phyloP scores from a whole-genome alignment of 2,888 invertebrate genomes.

The Danaus chrysippus region DNA sequence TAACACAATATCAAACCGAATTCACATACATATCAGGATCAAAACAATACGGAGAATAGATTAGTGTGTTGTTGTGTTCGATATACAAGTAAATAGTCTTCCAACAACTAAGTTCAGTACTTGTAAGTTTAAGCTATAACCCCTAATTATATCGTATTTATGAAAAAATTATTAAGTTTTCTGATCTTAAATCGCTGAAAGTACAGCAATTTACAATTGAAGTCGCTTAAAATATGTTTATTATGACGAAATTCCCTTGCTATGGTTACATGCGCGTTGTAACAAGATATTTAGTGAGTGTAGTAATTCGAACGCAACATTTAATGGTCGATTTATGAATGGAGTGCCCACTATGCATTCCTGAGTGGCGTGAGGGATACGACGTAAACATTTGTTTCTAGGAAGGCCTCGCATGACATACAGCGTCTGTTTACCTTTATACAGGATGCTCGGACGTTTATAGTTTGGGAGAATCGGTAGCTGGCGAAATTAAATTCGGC shows the following conservation, averaged over 20 bases:
- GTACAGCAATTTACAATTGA: no score
- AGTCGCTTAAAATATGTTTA: no score
- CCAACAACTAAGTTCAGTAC: no score
- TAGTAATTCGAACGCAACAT: conserved; percentile 42
- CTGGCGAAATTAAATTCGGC: no score
- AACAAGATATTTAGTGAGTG: conserved; percentile 33
- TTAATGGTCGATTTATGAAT: conserved; percentile 56
- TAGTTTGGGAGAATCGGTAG: no score
- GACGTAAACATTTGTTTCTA: conserved; percentile 28
- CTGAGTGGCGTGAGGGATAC: conserved; percentile 14
- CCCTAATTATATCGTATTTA: no score
- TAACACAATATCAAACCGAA: background rate
- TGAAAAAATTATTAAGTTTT: no score
- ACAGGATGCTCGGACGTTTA: conserved; percentile 53
- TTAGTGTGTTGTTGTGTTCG: background rate
- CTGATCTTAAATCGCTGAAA: no score
- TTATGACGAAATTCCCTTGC: no score
- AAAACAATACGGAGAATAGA: conserved; percentile 3
- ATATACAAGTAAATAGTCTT: background rate
- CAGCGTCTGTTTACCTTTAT: conserved; percentile 31
- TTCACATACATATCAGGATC: background rate
- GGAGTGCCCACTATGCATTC: conserved; percentile 44
- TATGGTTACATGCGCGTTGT: conserved; percentile 11
- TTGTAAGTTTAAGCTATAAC: no score
- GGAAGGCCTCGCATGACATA: conserved; percentile 26